Conservation (phyloP, 2,113 vertebrate genomes). For the Mormyrus iriodes region DNA sequence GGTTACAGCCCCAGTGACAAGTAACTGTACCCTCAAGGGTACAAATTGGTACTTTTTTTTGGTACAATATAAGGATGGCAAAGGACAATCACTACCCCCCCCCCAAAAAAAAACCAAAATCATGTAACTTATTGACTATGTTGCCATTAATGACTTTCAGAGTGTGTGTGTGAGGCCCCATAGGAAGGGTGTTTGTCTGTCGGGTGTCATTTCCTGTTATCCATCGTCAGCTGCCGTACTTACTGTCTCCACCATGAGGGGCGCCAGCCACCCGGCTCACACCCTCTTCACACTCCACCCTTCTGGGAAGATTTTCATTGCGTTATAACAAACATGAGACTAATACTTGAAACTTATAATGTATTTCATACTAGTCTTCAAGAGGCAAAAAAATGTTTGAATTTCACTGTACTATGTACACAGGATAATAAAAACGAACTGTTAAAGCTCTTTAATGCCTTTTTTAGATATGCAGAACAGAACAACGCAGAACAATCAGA, state of each 20-base stretch:
- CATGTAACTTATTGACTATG: background rate
- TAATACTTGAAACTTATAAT: background rate
- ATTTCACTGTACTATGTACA: background rate
- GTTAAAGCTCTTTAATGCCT: background rate
- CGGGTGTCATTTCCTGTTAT: background rate
- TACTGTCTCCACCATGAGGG: background rate
- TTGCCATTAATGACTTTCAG: background rate
- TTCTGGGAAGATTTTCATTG: too few relatives aligned
- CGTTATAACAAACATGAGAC: background rate
- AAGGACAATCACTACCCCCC: background rate
- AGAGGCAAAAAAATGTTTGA: background rate
- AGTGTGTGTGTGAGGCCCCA: background rate
- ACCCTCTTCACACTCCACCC: background rate
- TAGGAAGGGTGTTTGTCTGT: background rate
- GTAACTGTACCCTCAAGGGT: background rate
- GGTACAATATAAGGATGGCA: background rate
- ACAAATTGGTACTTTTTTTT: background rate
- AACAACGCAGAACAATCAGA: background rate
- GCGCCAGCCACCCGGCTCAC: background rate
- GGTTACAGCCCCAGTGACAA: background rate
- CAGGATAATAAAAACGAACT: background rate
- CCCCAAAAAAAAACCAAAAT: background rate
- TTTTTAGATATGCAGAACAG: background rate
- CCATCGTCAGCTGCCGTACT: background rate
- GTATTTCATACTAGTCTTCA: background rate